Evolutionary conservation across 2,888 invertebrate species (phyloP), one percentile per base, ranked within the genome.

Genomic region (Dryobotodes eremita): DNA sequence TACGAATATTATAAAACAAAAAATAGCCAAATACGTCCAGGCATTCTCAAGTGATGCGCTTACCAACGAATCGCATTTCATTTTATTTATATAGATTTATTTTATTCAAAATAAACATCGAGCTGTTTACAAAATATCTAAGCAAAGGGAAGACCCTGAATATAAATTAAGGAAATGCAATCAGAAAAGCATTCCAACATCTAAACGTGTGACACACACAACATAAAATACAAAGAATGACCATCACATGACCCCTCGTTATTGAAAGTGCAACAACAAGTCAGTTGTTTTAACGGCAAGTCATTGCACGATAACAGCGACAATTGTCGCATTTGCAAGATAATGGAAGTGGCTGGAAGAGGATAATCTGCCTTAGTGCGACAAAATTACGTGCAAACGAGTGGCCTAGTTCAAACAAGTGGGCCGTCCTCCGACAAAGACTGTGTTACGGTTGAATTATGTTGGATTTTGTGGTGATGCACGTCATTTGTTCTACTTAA

Each of bases 251-350:
- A 66, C 76, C 75, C 66, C 48, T 61, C 48, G 50, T 75, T 59
- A 86, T 81, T 88, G 86, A 84, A 82, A 85, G 72, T 70, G 75
- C 61, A 81, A 85, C 85, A 89, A 89, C 85, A 85, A 89, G 84
- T 68, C 69, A 69, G 70, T 84, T 84, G 83, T 88, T 86, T 75
- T 65, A 85, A 82, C 80, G 74, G 79, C 85, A 88, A 88, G 93
- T 91, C 92, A 90, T 89, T 85, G 92, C 72, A 90, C 92, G 94
- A 94, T 94, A 94, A 92, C 90, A 85, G 77, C 53, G 77, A 81
- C 90, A 92, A 92, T 92, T 90, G 92, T 89, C 87, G 85, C 91
- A 91, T 94, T 93, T 91, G 90, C 90, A 89, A 92, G 94, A 94
- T 94, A 94, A 93, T 92, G 81, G 87, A 86, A 89, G 85, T 87